Evolutionary conservation across 2,113 vertebrate species (phyloP).

Genomic region (Myotis yumanensis): DNA sequence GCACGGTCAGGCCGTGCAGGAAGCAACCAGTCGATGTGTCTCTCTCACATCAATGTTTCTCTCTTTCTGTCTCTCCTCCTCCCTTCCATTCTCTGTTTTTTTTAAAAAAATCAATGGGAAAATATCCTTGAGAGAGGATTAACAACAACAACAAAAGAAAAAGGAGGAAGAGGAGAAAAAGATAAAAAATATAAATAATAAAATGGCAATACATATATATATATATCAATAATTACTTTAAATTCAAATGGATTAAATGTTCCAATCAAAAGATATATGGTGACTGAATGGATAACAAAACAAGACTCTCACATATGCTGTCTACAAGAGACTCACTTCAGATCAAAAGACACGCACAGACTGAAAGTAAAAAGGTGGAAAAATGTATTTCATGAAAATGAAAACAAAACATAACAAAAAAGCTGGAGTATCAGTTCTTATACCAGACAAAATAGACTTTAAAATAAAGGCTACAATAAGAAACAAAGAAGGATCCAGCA

Average conservation of each 20-base stretch:
- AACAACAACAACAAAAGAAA: no score
- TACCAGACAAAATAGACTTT: background rate
- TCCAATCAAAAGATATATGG: background rate
- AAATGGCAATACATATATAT: background rate
- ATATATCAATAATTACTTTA: background rate
- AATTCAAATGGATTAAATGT: background rate
- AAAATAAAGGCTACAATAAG: background rate
- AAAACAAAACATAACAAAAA: background rate
- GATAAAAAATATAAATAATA: background rate
- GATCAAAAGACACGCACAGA: background rate
- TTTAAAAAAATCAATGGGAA: no score
- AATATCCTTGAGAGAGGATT: no score
- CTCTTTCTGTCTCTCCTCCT: no score
- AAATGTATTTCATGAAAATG: background rate
- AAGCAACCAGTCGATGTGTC: no score
- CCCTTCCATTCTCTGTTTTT: no score
- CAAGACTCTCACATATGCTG: background rate
- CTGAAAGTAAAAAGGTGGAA: background rate
- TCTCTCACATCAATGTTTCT: no score
- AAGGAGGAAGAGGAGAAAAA: background rate
- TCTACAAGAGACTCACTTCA: background rate
- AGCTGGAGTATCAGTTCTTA: background rate
- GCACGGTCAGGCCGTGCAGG: no score
- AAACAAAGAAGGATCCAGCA: background rate
- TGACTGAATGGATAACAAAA: background rate